These are phyloP conservation scores for Scaptodrosophila lebanonensis DNA, from an alignment of 1,140 invertebrate genomes.

Conservation along the genomic window DNA sequence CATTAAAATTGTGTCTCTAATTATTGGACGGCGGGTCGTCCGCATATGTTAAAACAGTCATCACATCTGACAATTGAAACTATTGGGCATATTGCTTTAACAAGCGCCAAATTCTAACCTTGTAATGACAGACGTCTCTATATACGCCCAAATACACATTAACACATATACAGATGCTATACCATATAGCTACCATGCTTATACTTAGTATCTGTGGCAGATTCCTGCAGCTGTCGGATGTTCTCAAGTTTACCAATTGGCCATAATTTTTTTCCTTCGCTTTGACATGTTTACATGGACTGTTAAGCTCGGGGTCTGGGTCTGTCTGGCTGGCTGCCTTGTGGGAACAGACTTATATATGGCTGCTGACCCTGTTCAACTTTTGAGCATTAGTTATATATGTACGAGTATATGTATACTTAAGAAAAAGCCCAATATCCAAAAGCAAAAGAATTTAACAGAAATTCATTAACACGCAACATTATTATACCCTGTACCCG, in stretches of 20 bases:
- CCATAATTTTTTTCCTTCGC: slow-evolving; percentile 43
- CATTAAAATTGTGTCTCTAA: slow-evolving; percentile 42
- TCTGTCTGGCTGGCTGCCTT: too few species aligned
- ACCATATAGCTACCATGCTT: not conserved
- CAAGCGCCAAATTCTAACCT: slow-evolving; percentile 31
- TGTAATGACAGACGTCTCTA: slow-evolving; percentile 36
- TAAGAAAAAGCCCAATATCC: too few species aligned
- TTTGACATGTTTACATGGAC: slow-evolving; percentile 62
- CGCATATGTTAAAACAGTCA: slow-evolving; percentile 54
- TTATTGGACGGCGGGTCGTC: slow-evolving; percentile 26
- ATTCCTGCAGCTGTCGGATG: slow-evolving; percentile 62
- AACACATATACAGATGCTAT: slow-evolving; percentile 6
- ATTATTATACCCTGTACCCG: too few species aligned
- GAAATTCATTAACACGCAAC: too few species aligned
- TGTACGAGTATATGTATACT: too few species aligned
- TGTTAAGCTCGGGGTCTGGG: too few species aligned
- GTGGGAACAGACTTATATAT: too few species aligned
- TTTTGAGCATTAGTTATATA: too few species aligned
- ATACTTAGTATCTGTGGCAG: slow-evolving; percentile 26
- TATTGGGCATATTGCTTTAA: slow-evolving; percentile 1
- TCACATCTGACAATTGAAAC: slow-evolving; percentile 37
- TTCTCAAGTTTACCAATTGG: slow-evolving; percentile 24
- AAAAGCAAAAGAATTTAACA: too few species aligned
- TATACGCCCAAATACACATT: not conserved
- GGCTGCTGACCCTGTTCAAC: too few species aligned